phyloP scores from a whole-genome alignment of 2,888 invertebrate species.

The Cremastobaeus sp. region DNA sequence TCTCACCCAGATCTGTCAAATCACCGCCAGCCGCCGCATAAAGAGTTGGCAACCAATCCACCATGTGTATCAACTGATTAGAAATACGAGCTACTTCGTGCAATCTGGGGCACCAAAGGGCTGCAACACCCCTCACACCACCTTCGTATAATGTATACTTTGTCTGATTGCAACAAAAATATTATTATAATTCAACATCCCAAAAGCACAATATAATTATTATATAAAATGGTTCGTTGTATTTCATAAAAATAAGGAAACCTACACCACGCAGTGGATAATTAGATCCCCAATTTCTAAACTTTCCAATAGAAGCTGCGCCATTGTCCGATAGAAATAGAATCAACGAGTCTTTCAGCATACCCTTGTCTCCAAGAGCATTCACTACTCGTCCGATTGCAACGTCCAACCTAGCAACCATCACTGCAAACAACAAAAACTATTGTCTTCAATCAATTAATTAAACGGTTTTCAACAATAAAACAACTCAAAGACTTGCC shows the following conservation, averaged over 20 bases:
- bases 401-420: conserved; percentile 83
- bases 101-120: conserved; percentile 83
- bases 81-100: conserved; percentile 81
- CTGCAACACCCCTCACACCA: conserved; percentile 82
- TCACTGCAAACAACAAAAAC: conserved; percentile 75
- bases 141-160: conserved; percentile 87
- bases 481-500: not conserved
- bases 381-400: conserved; percentile 81
- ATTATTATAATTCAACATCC: not conserved
- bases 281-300: conserved; percentile 81
- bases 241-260: too few species aligned
- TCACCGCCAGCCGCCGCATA: conserved; percentile 82
- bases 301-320: conserved; percentile 80
- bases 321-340: conserved; percentile 84
- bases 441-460: conserved; percentile 10
- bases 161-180: conserved; percentile 76
- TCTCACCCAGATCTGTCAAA: conserved; percentile 69
- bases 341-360: conserved; percentile 82
- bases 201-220: too few species aligned
- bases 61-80: conserved; percentile 82
- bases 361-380: conserved; percentile 79
- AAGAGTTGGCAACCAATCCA: conserved; percentile 86
- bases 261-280: conserved; percentile 82
- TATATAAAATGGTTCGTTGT: too few species aligned
- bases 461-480: not conserved